Evolutionary conservation across 2,888 invertebrate species (phyloP), one percentile per base, ranked within the genome.

Genomic region (Phymatocera aterrima): DNA sequence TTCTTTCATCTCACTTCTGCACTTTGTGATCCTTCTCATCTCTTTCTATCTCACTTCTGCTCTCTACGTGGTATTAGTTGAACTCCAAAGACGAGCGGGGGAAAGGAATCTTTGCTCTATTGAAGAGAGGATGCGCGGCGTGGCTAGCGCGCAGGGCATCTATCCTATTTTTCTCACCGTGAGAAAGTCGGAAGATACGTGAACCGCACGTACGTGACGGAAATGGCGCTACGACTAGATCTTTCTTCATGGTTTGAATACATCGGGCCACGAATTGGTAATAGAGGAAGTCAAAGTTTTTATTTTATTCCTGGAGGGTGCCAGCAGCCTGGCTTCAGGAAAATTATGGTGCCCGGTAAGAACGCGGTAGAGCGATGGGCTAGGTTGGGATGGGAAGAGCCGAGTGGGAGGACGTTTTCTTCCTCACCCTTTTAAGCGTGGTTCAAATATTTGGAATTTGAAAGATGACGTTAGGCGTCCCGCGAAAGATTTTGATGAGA

Each of bases 231-330:
- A 40, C 57, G 75, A 60, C 60, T 75, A 40, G 37, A 57, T 24
- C 57, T 75, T 75, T 75, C 75, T 75, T 43, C 57, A 40, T 40
- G 43, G 75, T 40, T 75, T 40, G 85, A 84, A 85, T 84, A 85
- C 82, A 85, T 85, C 84, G 85, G 83, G 81, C 84, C 81, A 84
- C 85, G 86, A 86, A 86, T 86, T 84, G 86, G 85, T 86, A 86
- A 86, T 85, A 85, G 85, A 86, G 85, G 85, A 85, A 85, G 83
- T 84, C 84, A 82, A 37, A 75, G 57, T 75, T 75, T 75, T 75
- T 60, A 75, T 57, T 75, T 60, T 54, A 75, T 75, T 75, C 57
- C 40, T 40, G 18, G n/a, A 54, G 75, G 75, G 75, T 60, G 60
- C 75, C 75, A 60, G 72, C 31, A 72, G 72, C 70, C 48, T 72